Base-by-base conservation (phyloP, 2,797 vertebrate species). In the Melanotaenia boesemani region DNA sequence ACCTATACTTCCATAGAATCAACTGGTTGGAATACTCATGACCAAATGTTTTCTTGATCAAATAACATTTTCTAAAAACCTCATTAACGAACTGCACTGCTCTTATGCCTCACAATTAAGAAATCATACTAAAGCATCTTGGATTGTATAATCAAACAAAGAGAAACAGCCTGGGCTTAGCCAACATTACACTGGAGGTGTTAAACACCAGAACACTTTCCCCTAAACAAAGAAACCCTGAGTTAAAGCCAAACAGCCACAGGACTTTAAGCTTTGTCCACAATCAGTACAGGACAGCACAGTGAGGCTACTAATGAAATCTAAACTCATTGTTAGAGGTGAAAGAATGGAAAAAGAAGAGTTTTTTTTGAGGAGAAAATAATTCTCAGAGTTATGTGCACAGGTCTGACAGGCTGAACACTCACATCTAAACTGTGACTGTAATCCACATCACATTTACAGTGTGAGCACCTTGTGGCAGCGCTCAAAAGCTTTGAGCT, bases 161-260 rank as follows among this genome's bases (percentile, higher is more conserved):
- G 22, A 52, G n/a, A 59, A 24, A 55, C 34, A 44, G 72, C 66
- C 74, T 70, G 68, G 48, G 54, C 60, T 80, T 60, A 70, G 70
- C 74, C 67, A 89, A 89, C 72, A 85, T 90, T 82, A 70, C 91
- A 91, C 79, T 15, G 11, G 11, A 72, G 71, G 85, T 88, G 90
- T 84, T 76, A 90, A 54, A 84, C 75, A 79, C 72, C 56, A 70
- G 85, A 74, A 69, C 54, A 73, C 56, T 77, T 72, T 76, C 74
- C 20, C 77, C 70, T 4, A 88, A 67, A 89, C 86, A 90, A 88
- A 83, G 80, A 87, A 66, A 82, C 24, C 26, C 59, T 0, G 73
- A 72, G 70, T 61, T 81, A 11, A 63, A 77, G 60, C 67, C 68
- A 64, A 80, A 81, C 67, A 74, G 32, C 60, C 63, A 39, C 37